Evolutionary conservation across 2,797 vertebrate genomes (phyloP).

Genomic region (Sparidentex hasta): DNA sequence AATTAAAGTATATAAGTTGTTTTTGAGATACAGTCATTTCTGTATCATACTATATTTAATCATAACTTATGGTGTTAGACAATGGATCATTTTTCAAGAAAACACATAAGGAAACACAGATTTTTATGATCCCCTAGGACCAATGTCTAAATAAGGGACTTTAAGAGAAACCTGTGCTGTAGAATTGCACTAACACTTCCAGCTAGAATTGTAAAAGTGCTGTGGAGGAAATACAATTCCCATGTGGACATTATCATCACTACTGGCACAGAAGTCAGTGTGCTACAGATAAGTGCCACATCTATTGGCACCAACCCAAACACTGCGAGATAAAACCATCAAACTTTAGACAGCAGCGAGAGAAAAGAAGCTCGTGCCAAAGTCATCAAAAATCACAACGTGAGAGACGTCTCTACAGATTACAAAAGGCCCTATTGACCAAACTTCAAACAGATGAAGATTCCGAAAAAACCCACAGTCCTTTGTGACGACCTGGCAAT

Average conservation of each 20-base stretch:
- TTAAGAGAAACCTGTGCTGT: too few species aligned
- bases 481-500: background rate
- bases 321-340: background rate
- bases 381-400: conserved; percentile 1
- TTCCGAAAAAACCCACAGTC: background rate
- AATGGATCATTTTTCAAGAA: too few species aligned
- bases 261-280: background rate
- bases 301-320: background rate
- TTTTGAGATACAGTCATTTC: too few species aligned
- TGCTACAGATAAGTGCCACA: background rate
- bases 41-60: too few species aligned
- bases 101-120: too few species aligned
- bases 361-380: background rate
- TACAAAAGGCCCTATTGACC: background rate
- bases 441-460: conserved; percentile 1
- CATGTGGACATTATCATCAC: background rate
- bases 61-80: too few species aligned
- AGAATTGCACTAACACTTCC: too few species aligned
- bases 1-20: too few species aligned
- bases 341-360: background rate
- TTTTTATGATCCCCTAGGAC: too few species aligned
- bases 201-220: too few species aligned
- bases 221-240: too few species aligned
- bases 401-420: background rate
- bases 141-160: too few species aligned